These are phyloP conservation scores for Penaeus japonicus DNA, from an alignment of 1,140 invertebrate genomes.

Conservation along the genomic window DNA sequence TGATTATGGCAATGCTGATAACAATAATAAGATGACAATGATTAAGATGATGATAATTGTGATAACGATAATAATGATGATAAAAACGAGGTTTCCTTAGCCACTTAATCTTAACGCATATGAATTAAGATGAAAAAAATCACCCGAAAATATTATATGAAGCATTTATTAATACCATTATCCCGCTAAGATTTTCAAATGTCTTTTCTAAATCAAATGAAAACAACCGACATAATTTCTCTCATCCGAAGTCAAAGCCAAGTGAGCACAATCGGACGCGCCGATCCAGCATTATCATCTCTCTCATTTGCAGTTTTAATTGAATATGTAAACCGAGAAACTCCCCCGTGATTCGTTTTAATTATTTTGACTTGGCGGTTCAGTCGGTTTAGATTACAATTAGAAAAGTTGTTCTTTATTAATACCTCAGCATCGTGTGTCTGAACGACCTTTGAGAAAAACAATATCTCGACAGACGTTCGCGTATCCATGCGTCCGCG, in stretches of 20 bases:
- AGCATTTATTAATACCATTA: too few relatives aligned
- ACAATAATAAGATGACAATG: too few relatives aligned
- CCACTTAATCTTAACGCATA: too few relatives aligned
- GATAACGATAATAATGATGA: too few relatives aligned
- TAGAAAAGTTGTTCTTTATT: slow-evolving; percentile 45
- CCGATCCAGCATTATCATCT: neutral
- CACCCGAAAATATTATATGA: too few relatives aligned
- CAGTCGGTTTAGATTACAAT: slow-evolving; percentile 45
- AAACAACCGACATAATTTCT: neutral
- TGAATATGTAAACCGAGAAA: slow-evolving; percentile 44
- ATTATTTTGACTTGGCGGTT: slow-evolving; percentile 52
- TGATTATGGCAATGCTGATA: too few relatives aligned
- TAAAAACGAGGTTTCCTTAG: too few relatives aligned
- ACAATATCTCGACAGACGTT: neutral
- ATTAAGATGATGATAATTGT: too few relatives aligned
- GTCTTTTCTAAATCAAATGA: neutral
- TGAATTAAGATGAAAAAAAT: too few relatives aligned
- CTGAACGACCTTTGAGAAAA: neutral
- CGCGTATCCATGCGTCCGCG: too few relatives aligned
- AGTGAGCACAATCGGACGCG: neutral
- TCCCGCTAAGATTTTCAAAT: too few relatives aligned
- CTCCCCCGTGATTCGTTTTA: slow-evolving; percentile 34
- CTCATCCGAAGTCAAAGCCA: slow-evolving; percentile 11
- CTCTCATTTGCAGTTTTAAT: slow-evolving; percentile 52
- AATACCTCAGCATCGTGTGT: slow-evolving; percentile 4